Conservation (phyloP, 2,113 vertebrate species). For the Sorex fumeus region DNA sequence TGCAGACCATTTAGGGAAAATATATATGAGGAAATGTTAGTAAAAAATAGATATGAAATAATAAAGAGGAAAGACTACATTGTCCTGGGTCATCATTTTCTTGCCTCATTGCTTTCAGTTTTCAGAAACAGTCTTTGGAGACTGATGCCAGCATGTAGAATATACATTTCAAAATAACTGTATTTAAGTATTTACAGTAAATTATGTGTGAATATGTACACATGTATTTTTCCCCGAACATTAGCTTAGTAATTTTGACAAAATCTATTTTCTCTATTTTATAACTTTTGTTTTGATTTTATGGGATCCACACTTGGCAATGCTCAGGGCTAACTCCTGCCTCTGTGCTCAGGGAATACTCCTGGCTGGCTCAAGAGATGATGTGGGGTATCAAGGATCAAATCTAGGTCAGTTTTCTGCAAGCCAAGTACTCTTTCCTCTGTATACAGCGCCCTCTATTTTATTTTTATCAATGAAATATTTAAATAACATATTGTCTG, state of each 20-base stretch:
- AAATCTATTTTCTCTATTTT: conserved; percentile 10
- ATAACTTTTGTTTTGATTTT: too few relatives aligned
- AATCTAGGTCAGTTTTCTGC: too few relatives aligned
- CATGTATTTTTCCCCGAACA: not conserved
- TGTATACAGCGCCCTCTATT: too few relatives aligned
- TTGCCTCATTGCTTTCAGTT: not conserved
- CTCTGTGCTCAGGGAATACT: too few relatives aligned
- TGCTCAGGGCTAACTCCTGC: too few relatives aligned
- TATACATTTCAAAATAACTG: conserved; percentile 19
- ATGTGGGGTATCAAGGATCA: too few relatives aligned
- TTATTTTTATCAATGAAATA: too few relatives aligned
- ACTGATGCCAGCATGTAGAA: not conserved
- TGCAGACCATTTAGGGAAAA: not conserved
- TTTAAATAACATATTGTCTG: too few relatives aligned
- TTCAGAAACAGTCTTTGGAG: not conserved
- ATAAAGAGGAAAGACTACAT: not conserved
- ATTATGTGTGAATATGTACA: not conserved
- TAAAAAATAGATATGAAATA: not conserved
- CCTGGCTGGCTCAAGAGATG: too few relatives aligned
- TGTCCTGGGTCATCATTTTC: not conserved
- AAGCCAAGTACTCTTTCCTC: too few relatives aligned
- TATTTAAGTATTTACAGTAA: conserved; percentile 9
- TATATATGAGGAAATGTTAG: not conserved
- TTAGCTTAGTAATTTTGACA: not conserved
- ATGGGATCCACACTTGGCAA: too few relatives aligned